Evolutionary conservation across 2,888 invertebrate genomes (phyloP), one percentile per base, ranked within the genome.

Genomic region (Rhamphomyia laevipes): DNA sequence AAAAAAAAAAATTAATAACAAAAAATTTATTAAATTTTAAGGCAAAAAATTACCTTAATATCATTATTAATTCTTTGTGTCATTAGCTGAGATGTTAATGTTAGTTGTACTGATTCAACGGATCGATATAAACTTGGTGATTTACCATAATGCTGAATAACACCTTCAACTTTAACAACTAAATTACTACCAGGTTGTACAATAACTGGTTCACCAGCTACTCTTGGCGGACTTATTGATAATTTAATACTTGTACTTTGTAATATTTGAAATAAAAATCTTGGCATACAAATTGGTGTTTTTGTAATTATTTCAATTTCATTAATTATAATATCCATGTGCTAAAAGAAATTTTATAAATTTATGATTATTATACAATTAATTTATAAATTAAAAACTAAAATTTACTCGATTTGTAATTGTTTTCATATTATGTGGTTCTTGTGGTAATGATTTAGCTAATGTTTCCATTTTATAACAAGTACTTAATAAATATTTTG

Each of bases 161-260:
- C 92, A 1, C 95, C 95, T 70, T 95, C 95, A 3, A 95, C 87
- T 73, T 92, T 93, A 21, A 95, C 78, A 1, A 93, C 90, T 51
- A 95, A 76, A 57, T 90, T 86, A 57, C 90, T 86, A 48, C 87
- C 86, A 40, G 83, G 80, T 51, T 86, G 86, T 35, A 94, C 82
- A 53, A 84, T 77, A 44, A 93, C 85, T 43, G 86, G 86, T 58
- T 95, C 94, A 1, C 86, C 86, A 53, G 83, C 76, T 37, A 80
- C 79, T 46, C 84, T 71, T 0, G 88, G 87, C 1, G 90, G 89
- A 33, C 84, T 84, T 9, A 89, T 81, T 0, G 87, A 85, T 52
- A 90, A 68, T 72, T 87, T 88, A 2, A 89, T 82, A 57, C 80
- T 80, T 2, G 89, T 90, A 18, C 84, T 77, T 72, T 94, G 86